Conservation (phyloP, 2,888 invertebrate species). For the Icerya purchasi region DNA sequence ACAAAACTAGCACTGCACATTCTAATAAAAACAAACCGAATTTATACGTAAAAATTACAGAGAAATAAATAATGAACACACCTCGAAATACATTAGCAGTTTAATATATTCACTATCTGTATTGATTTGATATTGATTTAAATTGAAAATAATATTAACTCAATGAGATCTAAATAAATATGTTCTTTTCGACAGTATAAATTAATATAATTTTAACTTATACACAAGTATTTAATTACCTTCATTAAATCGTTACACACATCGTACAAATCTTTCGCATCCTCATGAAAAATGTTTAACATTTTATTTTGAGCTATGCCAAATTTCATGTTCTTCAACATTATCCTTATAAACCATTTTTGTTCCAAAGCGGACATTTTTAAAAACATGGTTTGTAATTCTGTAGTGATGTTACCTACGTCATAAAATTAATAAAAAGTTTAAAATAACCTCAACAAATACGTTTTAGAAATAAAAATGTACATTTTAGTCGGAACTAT, state of each 20-base stretch:
- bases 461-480: no score
- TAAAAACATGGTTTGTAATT: constrained; percentile 41
- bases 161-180: neutral
- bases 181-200: neutral
- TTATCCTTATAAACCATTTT: constrained; percentile 75
- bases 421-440: neutral
- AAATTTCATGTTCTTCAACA: constrained; percentile 64
- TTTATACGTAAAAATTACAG: no score
- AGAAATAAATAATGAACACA: no score
- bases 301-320: constrained; percentile 49
- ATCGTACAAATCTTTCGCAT: constrained; percentile 53
- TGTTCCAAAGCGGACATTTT: constrained; percentile 50
- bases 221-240: constrained; percentile 26
- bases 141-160: neutral
- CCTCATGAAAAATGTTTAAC: constrained; percentile 48
- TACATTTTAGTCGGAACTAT: no score
- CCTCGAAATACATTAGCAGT: no score
- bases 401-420: constrained; percentile 31
- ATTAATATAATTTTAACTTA: constrained; percentile 10
- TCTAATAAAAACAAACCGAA: no score
- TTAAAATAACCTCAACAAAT: neutral
- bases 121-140: no score
- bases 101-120: no score
- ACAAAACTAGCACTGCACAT: no score
- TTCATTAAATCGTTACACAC: constrained; percentile 45